A percentile compares a stretch with the other conserved stretches of the same genome.
Evolutionary conservation across 2,888 invertebrate species (phyloP).

Genomic region (Syrphus vitripennis): DNA sequence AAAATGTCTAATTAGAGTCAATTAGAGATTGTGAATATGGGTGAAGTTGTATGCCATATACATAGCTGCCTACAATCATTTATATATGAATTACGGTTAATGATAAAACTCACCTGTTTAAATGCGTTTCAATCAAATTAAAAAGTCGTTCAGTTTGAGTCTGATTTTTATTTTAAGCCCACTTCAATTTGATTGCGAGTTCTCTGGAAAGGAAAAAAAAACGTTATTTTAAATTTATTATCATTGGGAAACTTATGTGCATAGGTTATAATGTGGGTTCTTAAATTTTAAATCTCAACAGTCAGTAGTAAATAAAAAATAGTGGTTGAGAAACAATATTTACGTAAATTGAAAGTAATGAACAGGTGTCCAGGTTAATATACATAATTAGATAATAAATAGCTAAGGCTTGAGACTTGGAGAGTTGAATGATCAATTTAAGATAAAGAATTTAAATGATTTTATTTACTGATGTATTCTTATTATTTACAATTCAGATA

Average conservation of each 20-base stretch:
- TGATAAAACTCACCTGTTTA: conserved; percentile 58
- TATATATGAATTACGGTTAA: conserved; percentile 13
- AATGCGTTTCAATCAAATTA: conserved; percentile 44
- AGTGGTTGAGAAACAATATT: too few relatives aligned
- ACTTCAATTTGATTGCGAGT: conserved; percentile 8
- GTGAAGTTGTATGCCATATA: not conserved
- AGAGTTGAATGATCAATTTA: too few relatives aligned
- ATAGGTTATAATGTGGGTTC: not conserved
- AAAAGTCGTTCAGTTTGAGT: not conserved
- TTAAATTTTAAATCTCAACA: not conserved
- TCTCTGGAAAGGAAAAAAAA: conserved; percentile 37
- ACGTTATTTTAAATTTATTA: conserved; percentile 6
- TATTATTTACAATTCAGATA: too few relatives aligned
- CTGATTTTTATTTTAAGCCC: not conserved
- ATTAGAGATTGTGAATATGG: conserved; percentile 66
- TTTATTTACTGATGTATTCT: too few relatives aligned
- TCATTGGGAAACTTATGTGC: conserved; percentile 5
- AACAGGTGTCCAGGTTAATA: too few relatives aligned
- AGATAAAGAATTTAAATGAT: too few relatives aligned
- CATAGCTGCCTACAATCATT: not conserved
- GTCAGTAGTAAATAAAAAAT: too few relatives aligned
- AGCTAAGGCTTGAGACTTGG: too few relatives aligned
- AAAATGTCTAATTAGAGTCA: conserved; percentile 69
- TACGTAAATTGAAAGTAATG: too few relatives aligned
- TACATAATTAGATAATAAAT: too few relatives aligned